Conservation (phyloP, 2,113 vertebrate species). For the Bufo bufo region DNA sequence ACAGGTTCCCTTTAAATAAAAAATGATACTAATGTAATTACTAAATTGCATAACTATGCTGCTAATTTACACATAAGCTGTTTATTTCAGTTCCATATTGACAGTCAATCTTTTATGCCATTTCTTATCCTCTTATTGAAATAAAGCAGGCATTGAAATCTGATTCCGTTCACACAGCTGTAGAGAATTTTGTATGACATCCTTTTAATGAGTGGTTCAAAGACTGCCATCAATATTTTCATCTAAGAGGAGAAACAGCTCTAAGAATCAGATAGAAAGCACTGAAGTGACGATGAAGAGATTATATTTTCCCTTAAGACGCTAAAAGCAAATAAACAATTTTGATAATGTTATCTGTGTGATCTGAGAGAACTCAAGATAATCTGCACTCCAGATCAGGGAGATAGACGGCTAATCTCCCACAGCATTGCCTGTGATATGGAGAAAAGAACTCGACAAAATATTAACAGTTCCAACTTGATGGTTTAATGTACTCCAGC, state of each 20-base stretch:
- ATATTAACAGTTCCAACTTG: not conserved
- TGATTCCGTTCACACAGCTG: not conserved
- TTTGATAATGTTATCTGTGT: constrained; percentile 26
- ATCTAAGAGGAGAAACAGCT: constrained; percentile 8
- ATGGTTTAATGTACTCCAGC: not conserved
- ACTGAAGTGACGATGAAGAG: constrained; percentile 12
- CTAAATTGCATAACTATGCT: not conserved
- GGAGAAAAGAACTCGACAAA: not conserved
- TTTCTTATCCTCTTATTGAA: not conserved
- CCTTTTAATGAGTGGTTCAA: not conserved
- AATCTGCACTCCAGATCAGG: not conserved
- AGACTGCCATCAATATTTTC: constrained; percentile 21
- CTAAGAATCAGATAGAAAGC: constrained; percentile 1
- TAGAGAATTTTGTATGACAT: not conserved
- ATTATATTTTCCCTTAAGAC: constrained; percentile 18
- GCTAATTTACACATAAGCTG: not conserved
- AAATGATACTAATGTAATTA: not conserved
- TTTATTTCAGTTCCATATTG: not conserved
- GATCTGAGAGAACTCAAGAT: constrained; percentile 9
- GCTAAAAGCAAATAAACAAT: constrained; percentile 31
- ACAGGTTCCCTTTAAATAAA: not conserved
- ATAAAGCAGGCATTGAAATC: not conserved
- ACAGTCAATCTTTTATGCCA: not conserved
- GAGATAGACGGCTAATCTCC: not conserved
- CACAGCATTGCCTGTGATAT: not conserved